Conservation (phyloP, 2,797 vertebrate species). For the Tragopan temminckii region DNA sequence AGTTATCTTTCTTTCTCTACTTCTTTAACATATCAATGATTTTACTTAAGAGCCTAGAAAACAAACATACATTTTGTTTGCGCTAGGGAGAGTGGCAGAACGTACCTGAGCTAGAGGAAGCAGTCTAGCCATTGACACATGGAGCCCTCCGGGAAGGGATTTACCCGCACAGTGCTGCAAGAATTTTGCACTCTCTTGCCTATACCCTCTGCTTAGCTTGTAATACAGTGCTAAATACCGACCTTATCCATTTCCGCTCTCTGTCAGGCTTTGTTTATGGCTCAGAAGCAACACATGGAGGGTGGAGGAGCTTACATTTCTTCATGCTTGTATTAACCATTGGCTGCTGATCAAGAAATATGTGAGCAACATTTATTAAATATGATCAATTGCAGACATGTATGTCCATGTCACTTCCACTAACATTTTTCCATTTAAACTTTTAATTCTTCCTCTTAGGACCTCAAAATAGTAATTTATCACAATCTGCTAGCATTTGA, state of each 20-base stretch:
- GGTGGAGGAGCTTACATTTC: slow-evolving; percentile 12
- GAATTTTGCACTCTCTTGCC: neutral
- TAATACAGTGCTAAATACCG: neutral
- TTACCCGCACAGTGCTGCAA: neutral
- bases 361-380: neutral
- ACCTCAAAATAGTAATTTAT: neutral
- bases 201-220: neutral
- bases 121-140: accelerated
- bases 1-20: neutral
- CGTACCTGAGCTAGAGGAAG: neutral
- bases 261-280: slow-evolving; percentile 15
- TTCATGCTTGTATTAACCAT: slow-evolving; percentile 26
- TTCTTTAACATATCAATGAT: neutral
- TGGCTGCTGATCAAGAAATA: slow-evolving; percentile 49
- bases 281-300: slow-evolving; percentile 10
- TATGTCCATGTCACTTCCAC: neutral
- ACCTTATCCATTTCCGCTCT: neutral
- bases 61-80: neutral
- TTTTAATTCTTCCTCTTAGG: slow-evolving; percentile 7
- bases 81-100: neutral
- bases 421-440: slow-evolving; percentile 41
- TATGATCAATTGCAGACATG: slow-evolving; percentile 17
- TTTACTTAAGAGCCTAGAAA: neutral
- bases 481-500: neutral
- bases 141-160: neutral